Percentiles rank a stretch among this genome's conserved stretches.
Conservation (phyloP, 2,888 invertebrate species). For the Plebejus melissa region DNA sequence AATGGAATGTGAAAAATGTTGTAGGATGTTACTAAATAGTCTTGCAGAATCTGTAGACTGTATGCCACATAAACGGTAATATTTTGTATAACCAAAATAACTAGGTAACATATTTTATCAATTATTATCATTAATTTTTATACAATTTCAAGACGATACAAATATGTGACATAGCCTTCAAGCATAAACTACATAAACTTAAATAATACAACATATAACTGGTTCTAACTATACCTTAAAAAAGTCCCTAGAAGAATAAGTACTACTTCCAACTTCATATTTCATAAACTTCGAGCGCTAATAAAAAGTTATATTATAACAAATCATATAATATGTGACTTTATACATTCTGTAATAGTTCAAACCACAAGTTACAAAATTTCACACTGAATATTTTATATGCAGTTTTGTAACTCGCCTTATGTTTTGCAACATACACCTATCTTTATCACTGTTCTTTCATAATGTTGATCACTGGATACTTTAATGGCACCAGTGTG, state of each 20-base stretch:
- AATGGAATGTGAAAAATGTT: constrained; percentile 3
- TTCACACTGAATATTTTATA: too few relatives aligned
- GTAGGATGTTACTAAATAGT: neutral
- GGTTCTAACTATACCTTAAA: neutral
- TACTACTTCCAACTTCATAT: neutral
- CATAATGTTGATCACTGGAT: neutral
- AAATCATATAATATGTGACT: neutral
- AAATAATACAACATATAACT: constrained; percentile 6
- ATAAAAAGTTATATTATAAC: neutral
- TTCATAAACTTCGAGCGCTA: constrained; percentile 12
- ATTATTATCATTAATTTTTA: neutral
- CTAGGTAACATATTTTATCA: neutral
- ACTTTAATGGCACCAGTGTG: neutral
- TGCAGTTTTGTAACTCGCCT: neutral
- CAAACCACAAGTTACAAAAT: neutral
- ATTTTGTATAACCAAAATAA: neutral
- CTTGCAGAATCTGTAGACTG: neutral
- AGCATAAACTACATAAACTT: neutral
- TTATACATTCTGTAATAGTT: neutral
- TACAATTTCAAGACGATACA: neutral
- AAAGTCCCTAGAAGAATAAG: constrained; percentile 7
- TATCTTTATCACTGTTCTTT: neutral
- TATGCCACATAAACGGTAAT: neutral
- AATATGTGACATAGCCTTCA: neutral
- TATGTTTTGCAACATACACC: neutral